Evolutionary conservation across 2,113 vertebrate species (phyloP).

Genomic region (Indicator maculatus): DNA sequence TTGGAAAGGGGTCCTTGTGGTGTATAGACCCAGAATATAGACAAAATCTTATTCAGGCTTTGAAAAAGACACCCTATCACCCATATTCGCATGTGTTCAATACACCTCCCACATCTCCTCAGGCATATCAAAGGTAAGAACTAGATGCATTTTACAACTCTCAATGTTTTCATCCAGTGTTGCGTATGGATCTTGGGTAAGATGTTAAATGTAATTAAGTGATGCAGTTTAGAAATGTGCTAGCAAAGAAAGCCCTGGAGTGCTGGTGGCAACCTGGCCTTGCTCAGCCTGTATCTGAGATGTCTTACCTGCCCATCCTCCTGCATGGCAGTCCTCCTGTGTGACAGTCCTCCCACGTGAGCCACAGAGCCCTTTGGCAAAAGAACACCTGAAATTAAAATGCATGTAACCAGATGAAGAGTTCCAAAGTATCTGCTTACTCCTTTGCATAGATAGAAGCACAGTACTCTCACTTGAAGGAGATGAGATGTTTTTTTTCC

Average conservation of each 20-base stretch:
- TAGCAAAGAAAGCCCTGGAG: neutral
- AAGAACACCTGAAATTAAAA: fast-evolving
- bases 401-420: neutral
- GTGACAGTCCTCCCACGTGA: fast-evolving
- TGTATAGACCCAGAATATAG: slow-evolving; percentile 99
- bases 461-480: neutral
- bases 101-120: slow-evolving; percentile 90
- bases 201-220: neutral
- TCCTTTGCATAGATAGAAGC: neutral
- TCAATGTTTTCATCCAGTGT: slow-evolving; percentile 13
- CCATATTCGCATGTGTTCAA: slow-evolving; percentile 91
- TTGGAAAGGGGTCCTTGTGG: slow-evolving; percentile 98
- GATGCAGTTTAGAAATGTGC: neutral
- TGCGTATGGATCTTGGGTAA: neutral
- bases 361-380: fast-evolving
- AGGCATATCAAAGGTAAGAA: slow-evolving; percentile 95
- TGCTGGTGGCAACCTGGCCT: fast-evolving
- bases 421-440: neutral
- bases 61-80: slow-evolving; percentile 99
- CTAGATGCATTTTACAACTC: slow-evolving; percentile 28
- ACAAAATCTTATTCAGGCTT: slow-evolving; percentile 98
- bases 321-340: neutral
- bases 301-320: neutral
- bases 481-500: neutral
- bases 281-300: fast-evolving